Conservation (phyloP, 1,140 invertebrate species). For the Megathymus violae region DNA sequence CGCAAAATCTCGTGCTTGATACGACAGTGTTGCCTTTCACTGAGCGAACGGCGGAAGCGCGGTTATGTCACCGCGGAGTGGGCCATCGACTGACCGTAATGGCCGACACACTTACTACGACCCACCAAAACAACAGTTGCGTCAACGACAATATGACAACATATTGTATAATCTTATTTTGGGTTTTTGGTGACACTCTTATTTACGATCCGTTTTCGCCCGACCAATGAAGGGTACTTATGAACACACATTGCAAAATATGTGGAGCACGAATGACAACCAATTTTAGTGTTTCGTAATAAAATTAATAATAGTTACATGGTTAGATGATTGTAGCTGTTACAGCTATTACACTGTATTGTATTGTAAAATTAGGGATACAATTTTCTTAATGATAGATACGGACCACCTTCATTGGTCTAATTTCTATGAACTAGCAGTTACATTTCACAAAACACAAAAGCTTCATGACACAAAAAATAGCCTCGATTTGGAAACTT, state of each 20-base stretch:
- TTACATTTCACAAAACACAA: too few species aligned
- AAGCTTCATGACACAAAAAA: too few species aligned
- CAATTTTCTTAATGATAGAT: too few species aligned
- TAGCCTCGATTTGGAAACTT: too few species aligned
- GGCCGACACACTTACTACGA: conserved; percentile 77
- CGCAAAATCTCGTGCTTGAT: conserved; percentile 20
- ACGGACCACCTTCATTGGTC: too few species aligned
- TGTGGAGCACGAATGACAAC: background rate
- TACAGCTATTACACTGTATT: too few species aligned
- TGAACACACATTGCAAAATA: conserved; percentile 18
- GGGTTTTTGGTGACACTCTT: conserved; percentile 52
- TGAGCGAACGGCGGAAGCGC: conserved; percentile 71
- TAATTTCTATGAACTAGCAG: too few species aligned
- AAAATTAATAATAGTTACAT: too few species aligned
- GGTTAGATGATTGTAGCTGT: too few species aligned
- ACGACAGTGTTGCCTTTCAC: conserved; percentile 70
- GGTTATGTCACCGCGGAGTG: conserved; percentile 71
- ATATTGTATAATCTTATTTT: conserved; percentile 67
- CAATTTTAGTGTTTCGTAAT: background rate
- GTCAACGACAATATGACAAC: conserved; percentile 66
- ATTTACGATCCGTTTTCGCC: conserved; percentile 11
- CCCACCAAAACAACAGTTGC: conserved; percentile 76
- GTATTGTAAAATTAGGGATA: too few species aligned
- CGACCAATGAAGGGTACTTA: conserved; percentile 3
- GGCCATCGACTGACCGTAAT: conserved; percentile 77